Evolutionary conservation across 1,140 invertebrate genomes (phyloP).

Genomic region (Brachionus koreanus): DNA sequence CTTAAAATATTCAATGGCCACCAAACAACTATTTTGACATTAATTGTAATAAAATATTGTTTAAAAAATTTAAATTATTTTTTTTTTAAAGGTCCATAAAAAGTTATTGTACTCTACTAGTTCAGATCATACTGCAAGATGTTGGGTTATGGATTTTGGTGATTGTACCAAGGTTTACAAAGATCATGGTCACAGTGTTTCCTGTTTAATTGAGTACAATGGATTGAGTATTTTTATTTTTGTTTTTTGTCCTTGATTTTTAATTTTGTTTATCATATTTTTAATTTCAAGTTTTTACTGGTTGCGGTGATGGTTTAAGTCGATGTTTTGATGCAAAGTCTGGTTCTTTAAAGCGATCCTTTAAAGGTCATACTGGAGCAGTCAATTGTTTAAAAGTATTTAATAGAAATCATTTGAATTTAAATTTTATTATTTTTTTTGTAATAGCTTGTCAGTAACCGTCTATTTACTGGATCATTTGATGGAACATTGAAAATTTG

Average conservation of each 20-base stretch:
- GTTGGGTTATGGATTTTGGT: slow-evolving; percentile 64
- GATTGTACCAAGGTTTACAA: slow-evolving; percentile 62
- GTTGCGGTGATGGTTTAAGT: slow-evolving; percentile 57
- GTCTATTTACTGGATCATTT: slow-evolving; percentile 57
- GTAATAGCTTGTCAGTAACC: slow-evolving; percentile 52
- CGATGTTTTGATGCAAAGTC: slow-evolving; percentile 61
- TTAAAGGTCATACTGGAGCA: slow-evolving; percentile 57
- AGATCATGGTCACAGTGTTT: slow-evolving; percentile 61
- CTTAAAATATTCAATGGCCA: slow-evolving; percentile 60
- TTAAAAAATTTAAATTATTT: background rate
- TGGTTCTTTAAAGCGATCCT: slow-evolving; percentile 56
- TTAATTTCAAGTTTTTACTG: slow-evolving; percentile 59
- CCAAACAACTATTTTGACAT: slow-evolving; percentile 59
- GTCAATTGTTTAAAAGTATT: slow-evolving; percentile 58
- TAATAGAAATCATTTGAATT: background rate
- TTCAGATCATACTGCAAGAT: slow-evolving; percentile 61
- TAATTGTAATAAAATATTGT: slow-evolving; percentile 48
- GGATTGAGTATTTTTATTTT: slow-evolving; percentile 57
- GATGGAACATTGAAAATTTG: slow-evolving; percentile 58
- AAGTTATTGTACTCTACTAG: slow-evolving; percentile 62
- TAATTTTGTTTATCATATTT: background rate
- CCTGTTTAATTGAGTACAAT: slow-evolving; percentile 59
- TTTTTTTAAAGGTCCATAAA: slow-evolving; percentile 52
- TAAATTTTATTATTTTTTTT: background rate
- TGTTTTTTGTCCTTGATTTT: background rate